Conservation (phyloP, 2,113 vertebrate species). For the Phodopus roborovskii region DNA sequence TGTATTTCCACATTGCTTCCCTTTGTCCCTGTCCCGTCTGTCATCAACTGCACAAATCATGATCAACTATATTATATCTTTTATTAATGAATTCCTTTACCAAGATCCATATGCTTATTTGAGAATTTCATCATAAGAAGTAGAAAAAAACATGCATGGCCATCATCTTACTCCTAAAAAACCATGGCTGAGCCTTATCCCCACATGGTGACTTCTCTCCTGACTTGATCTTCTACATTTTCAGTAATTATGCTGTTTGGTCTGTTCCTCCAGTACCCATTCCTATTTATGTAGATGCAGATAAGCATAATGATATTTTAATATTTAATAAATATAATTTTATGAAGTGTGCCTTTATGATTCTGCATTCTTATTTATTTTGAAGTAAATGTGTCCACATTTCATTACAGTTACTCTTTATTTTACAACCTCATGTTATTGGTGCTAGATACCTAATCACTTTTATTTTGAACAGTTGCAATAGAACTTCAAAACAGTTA, state of each 20-base stretch:
- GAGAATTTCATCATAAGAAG: background rate
- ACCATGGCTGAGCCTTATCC: background rate
- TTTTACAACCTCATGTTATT: background rate
- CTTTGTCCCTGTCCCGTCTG: background rate
- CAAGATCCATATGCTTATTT: background rate
- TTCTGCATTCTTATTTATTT: background rate
- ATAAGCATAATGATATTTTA: background rate
- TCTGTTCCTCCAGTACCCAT: background rate
- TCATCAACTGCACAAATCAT: background rate
- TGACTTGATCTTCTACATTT: background rate
- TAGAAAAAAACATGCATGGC: too few relatives aligned
- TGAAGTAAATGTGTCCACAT: slow-evolving; percentile 7
- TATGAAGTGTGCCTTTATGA: background rate
- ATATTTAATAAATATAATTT: background rate
- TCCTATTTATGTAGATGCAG: background rate
- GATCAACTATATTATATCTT: background rate
- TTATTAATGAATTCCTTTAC: background rate
- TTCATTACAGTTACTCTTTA: background rate
- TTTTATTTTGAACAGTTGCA: background rate
- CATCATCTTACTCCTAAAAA: background rate
- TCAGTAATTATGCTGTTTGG: background rate
- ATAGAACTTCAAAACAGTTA: background rate
- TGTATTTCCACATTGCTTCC: background rate
- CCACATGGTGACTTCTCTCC: background rate
- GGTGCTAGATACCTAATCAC: background rate